These are phyloP conservation scores for Lepilemur ruficaudatus DNA, from an alignment of 2,797 vertebrate genomes.

Conservation along the genomic window DNA sequence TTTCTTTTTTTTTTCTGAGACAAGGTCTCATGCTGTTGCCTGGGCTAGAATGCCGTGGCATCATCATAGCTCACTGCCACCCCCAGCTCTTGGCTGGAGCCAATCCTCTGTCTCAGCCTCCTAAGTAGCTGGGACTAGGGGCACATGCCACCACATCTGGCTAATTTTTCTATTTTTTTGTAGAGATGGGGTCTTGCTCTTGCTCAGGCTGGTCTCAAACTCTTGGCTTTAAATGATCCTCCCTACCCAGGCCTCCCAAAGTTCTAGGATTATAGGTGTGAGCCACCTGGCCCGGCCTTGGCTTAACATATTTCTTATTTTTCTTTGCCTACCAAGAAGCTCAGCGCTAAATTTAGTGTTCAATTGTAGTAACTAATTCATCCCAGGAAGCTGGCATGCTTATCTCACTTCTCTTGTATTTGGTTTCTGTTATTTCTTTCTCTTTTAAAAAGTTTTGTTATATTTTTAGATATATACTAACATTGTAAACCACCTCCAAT, in stretches of 20 bases:
- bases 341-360: not conserved
- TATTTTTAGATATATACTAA: not conserved
- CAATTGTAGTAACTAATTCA: not conserved
- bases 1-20: not conserved
- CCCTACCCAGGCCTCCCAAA: not conserved
- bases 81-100: not conserved
- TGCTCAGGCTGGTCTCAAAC: no score
- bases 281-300: not conserved
- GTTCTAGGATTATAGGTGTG: not conserved
- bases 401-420: not conserved
- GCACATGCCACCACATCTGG: no score
- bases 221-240: not conserved
- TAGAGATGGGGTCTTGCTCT: no score
- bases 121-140: not conserved
- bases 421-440: slow-evolving; percentile 8
- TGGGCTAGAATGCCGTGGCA: not conserved
- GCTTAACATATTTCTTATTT: not conserved
- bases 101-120: not conserved
- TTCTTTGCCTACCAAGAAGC: slow-evolving; percentile 36
- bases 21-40: not conserved
- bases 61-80: not conserved
- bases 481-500: not conserved
- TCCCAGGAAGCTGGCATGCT: not conserved
- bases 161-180: no score
- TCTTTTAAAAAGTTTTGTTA: not conserved